Conservation (phyloP, 2,113 vertebrate species). For the Phyllopteryx taeniolatus region DNA sequence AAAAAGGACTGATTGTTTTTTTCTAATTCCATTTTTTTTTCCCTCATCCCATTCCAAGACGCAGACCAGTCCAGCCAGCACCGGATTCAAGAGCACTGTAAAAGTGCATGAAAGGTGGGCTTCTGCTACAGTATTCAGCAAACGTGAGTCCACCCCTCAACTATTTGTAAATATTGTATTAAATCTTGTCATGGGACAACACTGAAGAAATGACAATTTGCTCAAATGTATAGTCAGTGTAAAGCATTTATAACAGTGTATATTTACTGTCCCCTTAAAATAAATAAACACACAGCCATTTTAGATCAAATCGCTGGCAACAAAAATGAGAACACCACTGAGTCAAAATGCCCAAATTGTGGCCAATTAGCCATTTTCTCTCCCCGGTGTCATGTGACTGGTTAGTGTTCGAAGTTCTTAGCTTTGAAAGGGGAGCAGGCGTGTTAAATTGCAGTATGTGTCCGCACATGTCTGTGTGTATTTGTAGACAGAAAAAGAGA, state of each 20-base stretch:
- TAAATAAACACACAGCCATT: not conserved
- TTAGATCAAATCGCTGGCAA: not conserved
- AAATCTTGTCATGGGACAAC: too few relatives aligned
- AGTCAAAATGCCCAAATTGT: not conserved
- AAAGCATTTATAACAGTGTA: too few relatives aligned
- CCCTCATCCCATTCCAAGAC: constrained; percentile 31
- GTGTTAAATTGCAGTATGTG: not conserved
- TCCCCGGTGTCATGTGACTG: not conserved
- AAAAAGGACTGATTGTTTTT: constrained; percentile 27
- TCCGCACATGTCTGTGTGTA: constrained; percentile 19
- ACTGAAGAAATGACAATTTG: too few relatives aligned
- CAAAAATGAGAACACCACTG: not conserved
- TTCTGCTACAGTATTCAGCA: constrained; percentile 27
- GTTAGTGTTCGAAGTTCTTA: not conserved
- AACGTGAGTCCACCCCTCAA: not conserved
- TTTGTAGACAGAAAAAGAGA: constrained; percentile 35
- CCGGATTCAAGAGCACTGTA: constrained; percentile 57
- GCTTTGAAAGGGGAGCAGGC: not conserved
- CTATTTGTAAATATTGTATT: not conserved
- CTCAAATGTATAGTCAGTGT: too few relatives aligned
- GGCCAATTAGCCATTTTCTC: too few relatives aligned
- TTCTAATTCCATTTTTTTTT: constrained; percentile 47
- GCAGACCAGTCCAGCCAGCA: constrained; percentile 29
- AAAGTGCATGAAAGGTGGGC: constrained; percentile 53
- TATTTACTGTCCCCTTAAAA: not conserved